phyloP scores from a whole-genome alignment of 2,888 invertebrate genomes.

The Anaspis maculata region DNA sequence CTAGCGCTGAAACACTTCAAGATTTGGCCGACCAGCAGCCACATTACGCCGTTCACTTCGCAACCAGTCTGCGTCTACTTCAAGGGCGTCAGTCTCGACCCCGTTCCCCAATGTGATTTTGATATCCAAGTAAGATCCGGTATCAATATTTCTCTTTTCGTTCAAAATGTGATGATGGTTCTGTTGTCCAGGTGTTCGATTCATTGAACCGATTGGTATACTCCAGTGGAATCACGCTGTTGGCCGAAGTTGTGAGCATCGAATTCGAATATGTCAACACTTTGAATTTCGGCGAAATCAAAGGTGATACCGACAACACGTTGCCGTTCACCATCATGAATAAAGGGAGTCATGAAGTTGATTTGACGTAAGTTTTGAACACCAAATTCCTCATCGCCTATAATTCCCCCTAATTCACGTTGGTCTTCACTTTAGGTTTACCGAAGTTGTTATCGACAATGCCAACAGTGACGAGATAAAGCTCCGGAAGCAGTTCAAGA shows the following conservation, averaged over 20 bases:
- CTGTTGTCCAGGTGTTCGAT: conserved; percentile 35
- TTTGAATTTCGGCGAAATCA: conserved; percentile 50
- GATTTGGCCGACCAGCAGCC: too few species aligned
- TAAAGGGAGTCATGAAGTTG: conserved; percentile 45
- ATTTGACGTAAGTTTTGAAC: conserved; percentile 49
- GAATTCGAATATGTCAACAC: conserved; percentile 41
- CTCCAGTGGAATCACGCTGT: conserved; percentile 29
- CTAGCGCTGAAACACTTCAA: too few species aligned
- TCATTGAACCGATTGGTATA: conserved; percentile 40
- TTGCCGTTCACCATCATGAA: conserved; percentile 48
- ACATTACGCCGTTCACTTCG: too few species aligned
- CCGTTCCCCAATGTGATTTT: too few species aligned
- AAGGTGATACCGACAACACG: conserved; percentile 46
- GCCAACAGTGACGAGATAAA: conserved; percentile 6
- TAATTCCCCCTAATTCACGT: too few species aligned
- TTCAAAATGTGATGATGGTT: too few species aligned
- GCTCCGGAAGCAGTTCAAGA: conserved; percentile 15
- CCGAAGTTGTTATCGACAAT: conserved; percentile 13
- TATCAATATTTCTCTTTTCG: too few species aligned
- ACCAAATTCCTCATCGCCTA: too few species aligned
- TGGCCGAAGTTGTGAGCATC: conserved; percentile 55
- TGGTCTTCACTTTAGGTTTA: too few species aligned
- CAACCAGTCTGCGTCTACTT: too few species aligned
- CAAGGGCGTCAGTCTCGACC: too few species aligned
- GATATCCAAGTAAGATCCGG: too few species aligned